A percentile compares a stretch with the other conserved stretches of the same genome.
These are phyloP conservation scores for Corythucha ciliata DNA, from an alignment of 2,888 invertebrate species.

Conservation along the genomic window DNA sequence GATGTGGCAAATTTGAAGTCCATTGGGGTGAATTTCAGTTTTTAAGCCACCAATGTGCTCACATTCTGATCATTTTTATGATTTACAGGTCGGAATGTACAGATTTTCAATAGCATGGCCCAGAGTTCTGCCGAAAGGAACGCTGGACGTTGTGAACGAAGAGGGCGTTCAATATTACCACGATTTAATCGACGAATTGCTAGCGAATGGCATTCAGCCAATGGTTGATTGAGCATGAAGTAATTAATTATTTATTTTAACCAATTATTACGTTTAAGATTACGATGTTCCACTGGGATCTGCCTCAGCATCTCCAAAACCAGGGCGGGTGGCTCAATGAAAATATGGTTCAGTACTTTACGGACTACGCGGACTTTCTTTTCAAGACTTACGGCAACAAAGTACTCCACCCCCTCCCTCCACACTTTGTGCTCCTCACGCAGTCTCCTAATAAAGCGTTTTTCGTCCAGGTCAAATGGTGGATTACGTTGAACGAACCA, in stretches of 20 bases:
- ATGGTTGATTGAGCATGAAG: conserved; percentile 33
- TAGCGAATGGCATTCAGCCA: conserved; percentile 49
- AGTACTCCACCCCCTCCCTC: too few relatives aligned
- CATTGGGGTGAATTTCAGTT: conserved; percentile 44
- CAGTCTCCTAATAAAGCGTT: too few relatives aligned
- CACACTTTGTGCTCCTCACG: too few relatives aligned
- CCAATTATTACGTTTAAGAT: conserved; percentile 28
- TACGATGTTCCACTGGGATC: conserved; percentile 53
- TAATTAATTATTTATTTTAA: background rate
- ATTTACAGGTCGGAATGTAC: conserved; percentile 47
- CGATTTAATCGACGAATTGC: conserved; percentile 60
- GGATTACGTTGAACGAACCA: conserved; percentile 74
- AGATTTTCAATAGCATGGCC: conserved; percentile 70
- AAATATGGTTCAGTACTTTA: conserved; percentile 53
- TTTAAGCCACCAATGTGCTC: background rate
- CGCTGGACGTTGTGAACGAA: conserved; percentile 54
- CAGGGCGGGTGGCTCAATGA: conserved; percentile 59
- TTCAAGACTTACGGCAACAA: conserved; percentile 46
- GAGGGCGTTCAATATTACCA: conserved; percentile 68
- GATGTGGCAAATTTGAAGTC: conserved; percentile 51
- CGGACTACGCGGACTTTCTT: conserved; percentile 52
- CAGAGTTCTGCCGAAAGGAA: conserved; percentile 61
- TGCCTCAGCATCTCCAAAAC: conserved; percentile 48
- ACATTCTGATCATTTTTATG: background rate
- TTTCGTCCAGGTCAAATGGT: conserved; percentile 46